Evolutionary conservation across 1,140 invertebrate genomes (phyloP).

Genomic region (Cecropterus lyciades): DNA sequence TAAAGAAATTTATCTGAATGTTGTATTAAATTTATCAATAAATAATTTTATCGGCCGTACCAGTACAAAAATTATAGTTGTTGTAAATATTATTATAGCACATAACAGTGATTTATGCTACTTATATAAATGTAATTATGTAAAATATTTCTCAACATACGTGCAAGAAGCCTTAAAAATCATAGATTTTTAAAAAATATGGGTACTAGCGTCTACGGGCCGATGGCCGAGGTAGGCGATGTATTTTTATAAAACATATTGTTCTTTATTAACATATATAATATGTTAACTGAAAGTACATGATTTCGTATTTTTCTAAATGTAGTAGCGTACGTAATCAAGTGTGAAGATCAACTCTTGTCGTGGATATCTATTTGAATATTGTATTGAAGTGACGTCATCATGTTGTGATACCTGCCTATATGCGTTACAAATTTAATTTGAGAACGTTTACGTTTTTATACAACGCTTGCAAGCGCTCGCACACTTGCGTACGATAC

Average conservation of each 20-base stretch:
- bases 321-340: conserved; percentile 72
- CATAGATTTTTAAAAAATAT: conserved; percentile 81
- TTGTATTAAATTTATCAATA: conserved; percentile 67
- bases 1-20: conserved; percentile 71
- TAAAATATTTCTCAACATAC: conserved; percentile 78
- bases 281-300: conserved; percentile 83
- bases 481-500: conserved; percentile 8
- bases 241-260: conserved; percentile 84
- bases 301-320: conserved; percentile 82
- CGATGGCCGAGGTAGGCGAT: conserved; percentile 67
- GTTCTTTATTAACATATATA: conserved; percentile 84
- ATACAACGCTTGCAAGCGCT: conserved; percentile 28
- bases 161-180: conserved; percentile 82
- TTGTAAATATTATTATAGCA: conserved; percentile 76
- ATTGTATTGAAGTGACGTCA: conserved; percentile 61
- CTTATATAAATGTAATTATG: conserved; percentile 77
- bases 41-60: conserved; percentile 77
- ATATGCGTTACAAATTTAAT: conserved; percentile 73
- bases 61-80: conserved; percentile 75
- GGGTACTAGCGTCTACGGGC: conserved; percentile 76
- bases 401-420: conserved; percentile 58
- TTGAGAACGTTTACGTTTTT: conserved; percentile 72
- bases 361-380: conserved; percentile 64
- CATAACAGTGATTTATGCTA: conserved; percentile 73
- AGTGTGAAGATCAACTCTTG: conserved; percentile 73